Evolutionary conservation across 2,797 vertebrate species (phyloP).

Genomic region (Hirundo rustica): DNA sequence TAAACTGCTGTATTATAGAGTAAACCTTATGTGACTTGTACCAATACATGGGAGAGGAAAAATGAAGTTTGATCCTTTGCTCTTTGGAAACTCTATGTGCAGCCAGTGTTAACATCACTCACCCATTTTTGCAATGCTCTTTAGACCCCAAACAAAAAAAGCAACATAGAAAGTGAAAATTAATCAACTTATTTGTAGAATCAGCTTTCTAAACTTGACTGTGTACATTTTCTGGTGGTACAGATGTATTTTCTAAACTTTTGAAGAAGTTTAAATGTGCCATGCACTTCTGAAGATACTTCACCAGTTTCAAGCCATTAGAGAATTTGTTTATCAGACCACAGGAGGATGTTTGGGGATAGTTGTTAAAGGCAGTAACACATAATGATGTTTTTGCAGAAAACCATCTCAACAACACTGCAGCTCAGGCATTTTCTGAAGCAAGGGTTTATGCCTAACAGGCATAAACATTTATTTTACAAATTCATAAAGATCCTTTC

Average conservation of each 20-base stretch:
- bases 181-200: not conserved
- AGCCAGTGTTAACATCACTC: not conserved
- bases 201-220: not conserved
- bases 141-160: not conserved
- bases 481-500: not conserved
- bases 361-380: not conserved
- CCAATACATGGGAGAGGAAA: not conserved
- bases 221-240: not conserved
- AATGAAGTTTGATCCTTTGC: not conserved
- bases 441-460: not conserved
- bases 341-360: not conserved
- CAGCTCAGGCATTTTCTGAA: not conserved
- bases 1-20: not conserved
- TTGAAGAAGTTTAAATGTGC: not conserved
- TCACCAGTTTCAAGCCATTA: not conserved
- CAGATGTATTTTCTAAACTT: not conserved
- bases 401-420: not conserved
- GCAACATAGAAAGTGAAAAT: not conserved
- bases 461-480: not conserved
- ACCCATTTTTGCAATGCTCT: not conserved
- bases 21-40: not conserved
- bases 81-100: not conserved
- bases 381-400: not conserved
- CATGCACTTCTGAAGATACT: not conserved
- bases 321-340: not conserved